These are phyloP conservation scores for Aethes cnicana DNA, from an alignment of 2,888 invertebrate genomes.

Conservation along the genomic window DNA sequence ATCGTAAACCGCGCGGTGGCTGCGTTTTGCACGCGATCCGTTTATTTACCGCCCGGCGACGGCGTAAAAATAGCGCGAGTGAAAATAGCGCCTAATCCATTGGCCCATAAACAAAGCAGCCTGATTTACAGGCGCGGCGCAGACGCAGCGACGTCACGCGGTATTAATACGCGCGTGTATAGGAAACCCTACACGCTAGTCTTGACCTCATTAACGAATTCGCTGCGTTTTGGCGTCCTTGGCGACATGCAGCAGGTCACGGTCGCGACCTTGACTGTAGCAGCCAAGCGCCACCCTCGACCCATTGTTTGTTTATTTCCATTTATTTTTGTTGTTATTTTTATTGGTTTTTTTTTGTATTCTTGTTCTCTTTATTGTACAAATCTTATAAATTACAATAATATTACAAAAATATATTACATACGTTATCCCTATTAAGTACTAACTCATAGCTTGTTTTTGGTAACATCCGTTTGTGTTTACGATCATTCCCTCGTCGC, in stretches of 20 bases:
- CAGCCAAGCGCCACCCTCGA: slow-evolving; percentile 35
- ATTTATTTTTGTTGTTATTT: slow-evolving; percentile 53
- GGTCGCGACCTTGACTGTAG: slow-evolving; percentile 68
- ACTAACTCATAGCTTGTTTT: slow-evolving; percentile 53
- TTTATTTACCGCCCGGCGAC: slow-evolving; percentile 40
- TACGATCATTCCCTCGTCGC: slow-evolving; percentile 46
- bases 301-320: slow-evolving; percentile 48
- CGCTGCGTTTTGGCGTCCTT: slow-evolving; percentile 48
- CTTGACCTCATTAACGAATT: slow-evolving; percentile 66
- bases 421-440: slow-evolving; percentile 62
- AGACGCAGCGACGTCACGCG: slow-evolving; percentile 67
- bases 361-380: slow-evolving; percentile 80
- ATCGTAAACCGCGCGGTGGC: slow-evolving; percentile 7
- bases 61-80: slow-evolving; percentile 44
- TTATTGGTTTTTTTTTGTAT: slow-evolving; percentile 60
- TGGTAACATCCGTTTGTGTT: slow-evolving; percentile 51
- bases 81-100: slow-evolving; percentile 56
- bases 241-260: slow-evolving; percentile 67
- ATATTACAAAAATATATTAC: slow-evolving; percentile 79
- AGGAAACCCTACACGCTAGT: slow-evolving; percentile 70
- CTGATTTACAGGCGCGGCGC: slow-evolving; percentile 63
- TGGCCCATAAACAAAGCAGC: slow-evolving; percentile 67
- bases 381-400: slow-evolving; percentile 80
- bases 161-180: slow-evolving; percentile 49
- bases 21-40: slow-evolving; percentile 33